phyloP scores from a whole-genome alignment of 2,797 vertebrate species.

The Rhincodon typus region DNA sequence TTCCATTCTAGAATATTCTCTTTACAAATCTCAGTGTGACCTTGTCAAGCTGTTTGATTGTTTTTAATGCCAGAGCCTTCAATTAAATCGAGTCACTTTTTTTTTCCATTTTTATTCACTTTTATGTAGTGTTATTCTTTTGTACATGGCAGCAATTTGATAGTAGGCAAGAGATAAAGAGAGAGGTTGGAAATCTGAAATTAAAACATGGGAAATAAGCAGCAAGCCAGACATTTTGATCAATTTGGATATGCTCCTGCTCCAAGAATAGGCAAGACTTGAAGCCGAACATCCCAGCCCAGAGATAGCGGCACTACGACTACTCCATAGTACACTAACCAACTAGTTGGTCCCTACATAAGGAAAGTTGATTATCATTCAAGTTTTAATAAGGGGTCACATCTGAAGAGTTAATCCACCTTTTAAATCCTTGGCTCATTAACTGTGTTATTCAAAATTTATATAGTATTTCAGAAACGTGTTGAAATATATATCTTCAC shows the following conservation, averaged over 20 bases:
- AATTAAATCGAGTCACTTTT: background rate
- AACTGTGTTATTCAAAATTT: background rate
- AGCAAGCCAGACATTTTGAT: background rate
- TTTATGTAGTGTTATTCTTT: background rate
- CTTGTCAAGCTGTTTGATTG: background rate
- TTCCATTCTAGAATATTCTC: background rate
- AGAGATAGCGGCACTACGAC: too few relatives aligned
- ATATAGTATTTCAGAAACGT: background rate
- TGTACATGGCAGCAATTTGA: background rate
- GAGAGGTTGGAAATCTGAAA: background rate
- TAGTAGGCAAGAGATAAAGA: background rate
- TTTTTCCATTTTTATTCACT: too few relatives aligned
- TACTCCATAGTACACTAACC: too few relatives aligned
- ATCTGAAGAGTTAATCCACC: background rate
- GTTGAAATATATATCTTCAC: background rate
- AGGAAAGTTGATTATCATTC: background rate
- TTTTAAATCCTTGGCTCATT: background rate
- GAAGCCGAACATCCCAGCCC: too few relatives aligned
- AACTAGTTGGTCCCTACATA: too few relatives aligned
- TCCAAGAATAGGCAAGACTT: too few relatives aligned
- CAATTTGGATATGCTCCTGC: too few relatives aligned
- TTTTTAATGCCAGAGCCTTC: background rate
- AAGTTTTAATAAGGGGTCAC: background rate
- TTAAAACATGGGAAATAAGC: background rate
- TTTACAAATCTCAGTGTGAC: background rate